These are phyloP conservation scores for Sipha maydis DNA, from an alignment of 2,888 invertebrate species.

Conservation along the genomic window DNA sequence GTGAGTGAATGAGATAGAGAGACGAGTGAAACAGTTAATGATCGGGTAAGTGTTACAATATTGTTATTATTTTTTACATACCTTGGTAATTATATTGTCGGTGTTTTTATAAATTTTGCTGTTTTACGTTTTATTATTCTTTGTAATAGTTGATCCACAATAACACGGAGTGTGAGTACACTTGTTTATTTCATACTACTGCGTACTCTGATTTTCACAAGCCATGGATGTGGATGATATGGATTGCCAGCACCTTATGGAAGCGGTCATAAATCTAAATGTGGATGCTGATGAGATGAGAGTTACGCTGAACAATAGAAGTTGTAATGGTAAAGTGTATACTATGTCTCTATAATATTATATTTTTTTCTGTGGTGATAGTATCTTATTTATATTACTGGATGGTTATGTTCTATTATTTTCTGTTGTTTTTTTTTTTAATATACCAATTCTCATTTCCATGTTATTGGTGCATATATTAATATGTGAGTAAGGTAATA, in stretches of 20 bases:
- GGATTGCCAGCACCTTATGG: slow-evolving; percentile 24
- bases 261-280: not conserved
- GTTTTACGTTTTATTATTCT: too few relatives aligned
- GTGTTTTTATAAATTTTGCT: too few relatives aligned
- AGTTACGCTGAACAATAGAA: slow-evolving; percentile 36
- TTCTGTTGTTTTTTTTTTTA: not conserved
- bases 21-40: not conserved
- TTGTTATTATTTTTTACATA: too few relatives aligned
- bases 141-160: too few relatives aligned
- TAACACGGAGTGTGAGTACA: too few relatives aligned
- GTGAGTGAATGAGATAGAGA: not conserved
- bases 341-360: not conserved
- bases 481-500: not conserved
- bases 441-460: not conserved
- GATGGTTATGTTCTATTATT: not conserved
- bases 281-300: slow-evolving; percentile 39
- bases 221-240: slow-evolving; percentile 36
- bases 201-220: too few relatives aligned
- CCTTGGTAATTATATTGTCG: too few relatives aligned
- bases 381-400: not conserved
- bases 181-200: too few relatives aligned
- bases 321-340: slow-evolving; percentile 47
- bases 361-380: not conserved
- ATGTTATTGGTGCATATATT: too few relatives aligned
- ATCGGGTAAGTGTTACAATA: too few relatives aligned